Base-by-base conservation (phyloP, 2,888 invertebrate genomes). In the Ormyrus pomaceus region DNA sequence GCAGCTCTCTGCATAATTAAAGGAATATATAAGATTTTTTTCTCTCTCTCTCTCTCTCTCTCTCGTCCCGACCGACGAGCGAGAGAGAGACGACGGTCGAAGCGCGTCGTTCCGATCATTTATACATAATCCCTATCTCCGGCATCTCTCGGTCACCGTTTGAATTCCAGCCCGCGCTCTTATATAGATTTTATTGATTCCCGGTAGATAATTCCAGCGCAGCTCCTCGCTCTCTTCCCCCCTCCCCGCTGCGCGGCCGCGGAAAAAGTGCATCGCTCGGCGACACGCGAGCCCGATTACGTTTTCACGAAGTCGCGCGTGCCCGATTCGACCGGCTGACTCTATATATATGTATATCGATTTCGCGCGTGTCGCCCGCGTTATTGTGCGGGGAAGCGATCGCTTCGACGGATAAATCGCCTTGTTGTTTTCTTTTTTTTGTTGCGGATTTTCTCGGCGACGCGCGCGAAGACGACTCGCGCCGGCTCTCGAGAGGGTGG, bases 51-150 rank as follows among this genome's bases (percentile, higher is more conserved):
- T 51, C 50, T 8, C 7, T 51, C 34, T 68, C 50, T 68, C 13
- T 51, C 50, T 46, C 0, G 11, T 70, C 13, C 59, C 59, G 50
- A 19, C 19, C 19, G 19, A 19, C 19, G 19, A 2, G 19, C 19
- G 19, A 19, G 19, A 19, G 50, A 59, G 68, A 58, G 50, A 55
- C 59, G 46, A 19, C 55, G 68, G 55, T 46, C 65, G 77, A 53
- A 46, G 19, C 19, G 19, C 66, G 50, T 77, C 79, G 19, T 74
- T 58, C 64, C 74, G 79, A 79, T 79, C 74, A 79, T 76, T 72
- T 76, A 80, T 80, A 80, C 68, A 72, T 74, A 80, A 80, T 76
- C 80, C 80, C 74, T 74, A 79, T 80, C 80, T 58, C 55, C 19
- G 51, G 58, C 59, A 80, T 80, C 71, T 80, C 76, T 56, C 5